Percentiles rank a stretch among this genome's conserved stretches.
These are phyloP conservation scores for Phenganax stokvisi DNA, from an alignment of 92 coral and sea anemone genomes.

Conservation along the genomic window DNA sequence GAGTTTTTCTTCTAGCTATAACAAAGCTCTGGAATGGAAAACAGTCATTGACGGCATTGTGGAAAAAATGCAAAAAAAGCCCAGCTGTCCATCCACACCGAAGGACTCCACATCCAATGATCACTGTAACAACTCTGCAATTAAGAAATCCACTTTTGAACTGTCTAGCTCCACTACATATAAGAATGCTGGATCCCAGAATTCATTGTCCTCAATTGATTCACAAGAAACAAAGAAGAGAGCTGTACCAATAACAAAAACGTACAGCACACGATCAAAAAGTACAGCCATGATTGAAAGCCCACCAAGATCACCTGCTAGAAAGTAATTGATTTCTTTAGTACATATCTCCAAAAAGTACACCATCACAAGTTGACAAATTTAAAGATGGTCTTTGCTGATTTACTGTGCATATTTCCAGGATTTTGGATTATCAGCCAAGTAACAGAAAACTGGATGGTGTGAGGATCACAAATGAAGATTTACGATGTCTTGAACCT, in stretches of 20 bases:
- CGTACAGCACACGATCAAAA: constrained; percentile 33
- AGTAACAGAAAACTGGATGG: constrained; percentile 56
- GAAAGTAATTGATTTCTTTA: constrained; percentile 40
- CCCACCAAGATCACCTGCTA: constrained; percentile 20
- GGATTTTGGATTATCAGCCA: constrained; percentile 71
- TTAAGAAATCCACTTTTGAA: too few species aligned
- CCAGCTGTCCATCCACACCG: too few species aligned
- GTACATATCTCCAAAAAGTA: neutral
- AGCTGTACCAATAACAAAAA: neutral
- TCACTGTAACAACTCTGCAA: too few species aligned
- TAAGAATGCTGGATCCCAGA: too few species aligned
- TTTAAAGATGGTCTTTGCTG: neutral
- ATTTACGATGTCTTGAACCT: constrained; percentile 61
- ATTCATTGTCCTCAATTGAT: too few species aligned
- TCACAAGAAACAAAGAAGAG: neutral
- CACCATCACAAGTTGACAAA: neutral
- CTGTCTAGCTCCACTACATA: too few species aligned
- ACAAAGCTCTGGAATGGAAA: neutral
- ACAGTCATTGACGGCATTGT: too few species aligned
- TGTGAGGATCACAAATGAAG: constrained; percentile 69
- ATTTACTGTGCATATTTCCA: constrained; percentile 14
- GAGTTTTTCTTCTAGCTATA: neutral
- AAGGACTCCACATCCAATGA: too few species aligned
- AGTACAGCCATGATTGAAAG: neutral
- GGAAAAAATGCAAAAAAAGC: too few species aligned